Percentiles rank a stretch among this genome's conserved stretches.
Conservation (phyloP, 2,888 invertebrate species). For the Charanyca ferruginea region DNA sequence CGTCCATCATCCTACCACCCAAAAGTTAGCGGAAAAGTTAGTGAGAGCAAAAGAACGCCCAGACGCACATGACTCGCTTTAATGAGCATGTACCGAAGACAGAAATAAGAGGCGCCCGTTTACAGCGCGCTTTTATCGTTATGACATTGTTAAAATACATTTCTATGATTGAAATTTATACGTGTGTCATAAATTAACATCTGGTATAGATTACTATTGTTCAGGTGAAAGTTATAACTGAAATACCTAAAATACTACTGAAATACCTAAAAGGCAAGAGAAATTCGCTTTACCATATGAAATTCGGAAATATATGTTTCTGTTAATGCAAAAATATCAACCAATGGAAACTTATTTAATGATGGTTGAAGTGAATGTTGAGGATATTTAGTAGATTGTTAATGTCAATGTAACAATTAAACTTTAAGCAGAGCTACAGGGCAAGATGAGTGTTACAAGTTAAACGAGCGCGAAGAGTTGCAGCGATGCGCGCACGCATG, state of each 20-base stretch:
- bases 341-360: slow-evolving; percentile 45
- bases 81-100: slow-evolving; percentile 90
- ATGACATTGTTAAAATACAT: slow-evolving; percentile 87
- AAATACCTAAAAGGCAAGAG: slow-evolving; percentile 51
- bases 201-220: slow-evolving; percentile 54
- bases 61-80: slow-evolving; percentile 81
- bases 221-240: slow-evolving; percentile 51
- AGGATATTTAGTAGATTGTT: slow-evolving; percentile 44
- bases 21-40: slow-evolving; percentile 89
- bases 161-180: slow-evolving; percentile 78
- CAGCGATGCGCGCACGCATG: slow-evolving; percentile 85
- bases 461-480: slow-evolving; percentile 81
- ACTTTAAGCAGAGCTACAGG: slow-evolving; percentile 63
- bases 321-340: no score
- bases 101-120: slow-evolving; percentile 88
- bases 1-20: slow-evolving; percentile 91
- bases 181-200: slow-evolving; percentile 73
- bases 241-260: slow-evolving; percentile 51
- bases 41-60: slow-evolving; percentile 82
- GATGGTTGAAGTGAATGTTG: slow-evolving; percentile 30
- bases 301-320: slow-evolving; percentile 43
- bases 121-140: slow-evolving; percentile 86
- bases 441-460: slow-evolving; percentile 78
- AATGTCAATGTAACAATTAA: slow-evolving; percentile 66
- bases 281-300: slow-evolving; percentile 29